phyloP scores from a whole-genome alignment of 2,888 invertebrate genomes.

The Acronicta psi region DNA sequence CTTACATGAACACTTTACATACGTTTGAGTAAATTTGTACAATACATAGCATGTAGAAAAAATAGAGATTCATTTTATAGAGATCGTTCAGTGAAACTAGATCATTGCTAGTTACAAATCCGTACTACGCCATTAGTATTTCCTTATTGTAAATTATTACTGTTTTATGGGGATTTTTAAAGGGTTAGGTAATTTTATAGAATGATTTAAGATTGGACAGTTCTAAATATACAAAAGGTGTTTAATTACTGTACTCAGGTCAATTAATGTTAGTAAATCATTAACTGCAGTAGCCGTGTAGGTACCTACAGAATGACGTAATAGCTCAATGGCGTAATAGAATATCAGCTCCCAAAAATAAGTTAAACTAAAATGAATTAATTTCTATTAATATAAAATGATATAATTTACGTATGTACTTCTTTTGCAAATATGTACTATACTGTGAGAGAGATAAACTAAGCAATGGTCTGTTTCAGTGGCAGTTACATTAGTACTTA shows the following conservation, averaged over 20 bases:
- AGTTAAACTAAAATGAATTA: constrained; percentile 28
- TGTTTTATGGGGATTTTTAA: not conserved
- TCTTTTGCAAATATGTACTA: constrained; percentile 16
- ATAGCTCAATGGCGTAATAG: constrained; percentile 12
- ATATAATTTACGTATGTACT: constrained; percentile 27
- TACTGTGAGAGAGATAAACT: constrained; percentile 60
- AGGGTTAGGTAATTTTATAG: not conserved
- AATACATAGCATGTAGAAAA: constrained; percentile 88
- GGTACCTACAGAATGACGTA: not conserved
- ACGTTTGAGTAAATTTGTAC: constrained; percentile 86
- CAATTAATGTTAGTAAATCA: too few relatives aligned
- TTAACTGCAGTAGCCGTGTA: too few relatives aligned
- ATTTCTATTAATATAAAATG: constrained; percentile 19
- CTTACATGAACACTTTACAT: constrained; percentile 84
- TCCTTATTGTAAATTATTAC: not conserved
- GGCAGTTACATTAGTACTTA: constrained; percentile 80
- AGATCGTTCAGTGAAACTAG: constrained; percentile 88
- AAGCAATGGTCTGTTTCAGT: constrained; percentile 87
- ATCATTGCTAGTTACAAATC: constrained; percentile 71
- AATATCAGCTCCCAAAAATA: constrained; percentile 16
- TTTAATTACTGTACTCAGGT: not conserved
- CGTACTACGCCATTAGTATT: constrained; percentile 25
- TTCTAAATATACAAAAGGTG: constrained; percentile 1
- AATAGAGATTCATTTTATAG: constrained; percentile 88
- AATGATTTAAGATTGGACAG: too few relatives aligned